phyloP scores from a whole-genome alignment of 2,888 invertebrate genomes.

The Cantharis flavilabris region DNA sequence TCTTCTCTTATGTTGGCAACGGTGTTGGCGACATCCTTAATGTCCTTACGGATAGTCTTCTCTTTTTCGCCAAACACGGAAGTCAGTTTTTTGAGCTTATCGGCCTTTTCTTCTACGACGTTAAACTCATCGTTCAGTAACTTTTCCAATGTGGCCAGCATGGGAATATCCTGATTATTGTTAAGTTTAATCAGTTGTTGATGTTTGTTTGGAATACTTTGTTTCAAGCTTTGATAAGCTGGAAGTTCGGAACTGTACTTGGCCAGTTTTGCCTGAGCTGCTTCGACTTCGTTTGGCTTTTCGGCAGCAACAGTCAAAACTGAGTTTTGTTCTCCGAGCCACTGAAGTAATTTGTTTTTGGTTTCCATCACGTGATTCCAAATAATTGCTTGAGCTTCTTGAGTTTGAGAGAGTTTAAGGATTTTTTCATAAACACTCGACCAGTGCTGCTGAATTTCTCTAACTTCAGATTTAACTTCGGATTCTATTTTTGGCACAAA shows the following conservation, averaged over 20 bases:
- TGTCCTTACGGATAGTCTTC: constrained; percentile 69
- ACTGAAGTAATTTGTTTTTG: constrained; percentile 79
- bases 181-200: constrained; percentile 79
- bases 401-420: constrained; percentile 74
- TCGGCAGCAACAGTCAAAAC: constrained; percentile 76
- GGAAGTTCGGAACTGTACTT: constrained; percentile 88
- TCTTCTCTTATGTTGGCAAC: constrained; percentile 78
- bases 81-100: constrained; percentile 74
- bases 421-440: constrained; percentile 73
- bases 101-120: constrained; percentile 72
- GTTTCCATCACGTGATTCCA: constrained; percentile 92
- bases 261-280: constrained; percentile 74
- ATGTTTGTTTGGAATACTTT: constrained; percentile 78
- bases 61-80: constrained; percentile 76
- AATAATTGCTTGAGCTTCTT: constrained; percentile 87
- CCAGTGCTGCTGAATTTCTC: constrained; percentile 69
- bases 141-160: constrained; percentile 67
- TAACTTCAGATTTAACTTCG: constrained; percentile 65
- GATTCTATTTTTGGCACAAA: constrained; percentile 68
- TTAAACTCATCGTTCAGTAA: constrained; percentile 77
- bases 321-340: constrained; percentile 83
- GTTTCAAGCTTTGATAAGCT: constrained; percentile 73
- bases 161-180: constrained; percentile 71
- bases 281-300: constrained; percentile 79
- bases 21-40: constrained; percentile 72